A percentile compares a stretch with the other conserved stretches of the same genome.
Evolutionary conservation across 2,888 invertebrate genomes (phyloP).

Genomic region (Pterostichus madidus): DNA sequence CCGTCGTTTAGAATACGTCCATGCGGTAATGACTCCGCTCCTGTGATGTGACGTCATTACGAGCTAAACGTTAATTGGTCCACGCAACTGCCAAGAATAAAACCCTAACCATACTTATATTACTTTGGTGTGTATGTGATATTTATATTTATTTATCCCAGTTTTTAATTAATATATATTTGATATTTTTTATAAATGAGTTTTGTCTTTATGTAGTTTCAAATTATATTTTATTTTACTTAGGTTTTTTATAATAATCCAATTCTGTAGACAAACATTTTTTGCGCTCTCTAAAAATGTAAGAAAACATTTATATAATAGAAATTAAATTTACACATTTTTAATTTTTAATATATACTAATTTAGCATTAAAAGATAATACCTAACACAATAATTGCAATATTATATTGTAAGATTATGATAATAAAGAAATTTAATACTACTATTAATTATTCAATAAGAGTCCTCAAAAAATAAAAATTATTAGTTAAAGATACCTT

Average conservation of each 20-base stretch:
- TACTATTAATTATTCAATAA: too few relatives aligned
- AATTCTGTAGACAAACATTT: slow-evolving; percentile 30
- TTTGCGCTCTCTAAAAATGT: slow-evolving; percentile 4
- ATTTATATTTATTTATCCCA: slow-evolving; percentile 17
- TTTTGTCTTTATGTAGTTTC: slow-evolving; percentile 12
- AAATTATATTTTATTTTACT: not conserved
- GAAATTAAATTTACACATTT: too few relatives aligned
- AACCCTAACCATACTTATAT: slow-evolving; percentile 11
- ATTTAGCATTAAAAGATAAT: too few relatives aligned
- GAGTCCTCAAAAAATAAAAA: too few relatives aligned
- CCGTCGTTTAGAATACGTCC: slow-evolving; percentile 34
- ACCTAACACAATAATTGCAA: too few relatives aligned
- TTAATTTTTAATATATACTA: too few relatives aligned
- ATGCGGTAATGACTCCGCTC: slow-evolving; percentile 56
- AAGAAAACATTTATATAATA: slow-evolving; percentile 6
- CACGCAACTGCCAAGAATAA: not conserved
- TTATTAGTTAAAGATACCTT: too few relatives aligned
- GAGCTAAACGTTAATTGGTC: not conserved
- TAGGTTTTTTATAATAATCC: slow-evolving; percentile 5
- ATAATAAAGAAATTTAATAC: too few relatives aligned
- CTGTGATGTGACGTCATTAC: slow-evolving; percentile 36
- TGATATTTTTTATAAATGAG: slow-evolving; percentile 18
- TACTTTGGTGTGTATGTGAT: slow-evolving; percentile 36
- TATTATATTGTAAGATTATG: too few relatives aligned
- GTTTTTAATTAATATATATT: slow-evolving; percentile 54